phyloP scores from a whole-genome alignment of 2,888 invertebrate genomes.

The Cybosia mesomella region DNA sequence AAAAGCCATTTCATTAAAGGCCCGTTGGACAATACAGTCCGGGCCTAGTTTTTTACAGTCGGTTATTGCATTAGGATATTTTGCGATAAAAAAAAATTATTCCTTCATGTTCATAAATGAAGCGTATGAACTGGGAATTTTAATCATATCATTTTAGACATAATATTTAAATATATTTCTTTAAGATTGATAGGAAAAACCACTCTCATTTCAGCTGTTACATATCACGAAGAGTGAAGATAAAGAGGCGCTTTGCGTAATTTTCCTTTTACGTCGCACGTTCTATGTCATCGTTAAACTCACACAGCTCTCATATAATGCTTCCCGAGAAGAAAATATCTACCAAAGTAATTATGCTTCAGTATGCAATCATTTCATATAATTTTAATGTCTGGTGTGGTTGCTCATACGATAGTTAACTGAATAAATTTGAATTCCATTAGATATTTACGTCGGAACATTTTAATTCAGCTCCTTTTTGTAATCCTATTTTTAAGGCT shows the following conservation, averaged over 20 bases:
- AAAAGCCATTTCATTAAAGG: background rate
- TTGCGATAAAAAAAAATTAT: background rate
- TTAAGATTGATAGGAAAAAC: constrained; percentile 6
- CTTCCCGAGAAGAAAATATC: background rate
- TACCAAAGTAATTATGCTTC: background rate
- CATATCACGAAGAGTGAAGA: constrained; percentile 5
- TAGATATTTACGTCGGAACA: background rate
- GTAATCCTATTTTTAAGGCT: background rate
- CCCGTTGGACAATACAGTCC: no score
- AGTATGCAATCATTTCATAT: background rate
- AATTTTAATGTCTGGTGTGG: background rate
- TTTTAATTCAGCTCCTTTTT: background rate
- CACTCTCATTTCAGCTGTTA: background rate
- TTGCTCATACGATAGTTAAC: background rate
- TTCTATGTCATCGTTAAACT: constrained; percentile 4
- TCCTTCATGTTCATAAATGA: background rate
- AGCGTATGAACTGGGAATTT: background rate
- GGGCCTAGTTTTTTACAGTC: background rate
- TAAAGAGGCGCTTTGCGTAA: background rate
- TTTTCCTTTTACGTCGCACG: constrained; percentile 4
- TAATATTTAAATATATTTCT: background rate
- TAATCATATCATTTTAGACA: background rate
- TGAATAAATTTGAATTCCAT: background rate
- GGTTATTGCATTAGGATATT: background rate
- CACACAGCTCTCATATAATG: constrained; percentile 1